A percentile compares a stretch with the other conserved stretches of the same genome.
phyloP scores from a whole-genome alignment of 2,113 vertebrate genomes.

The Thomomys bottae region DNA sequence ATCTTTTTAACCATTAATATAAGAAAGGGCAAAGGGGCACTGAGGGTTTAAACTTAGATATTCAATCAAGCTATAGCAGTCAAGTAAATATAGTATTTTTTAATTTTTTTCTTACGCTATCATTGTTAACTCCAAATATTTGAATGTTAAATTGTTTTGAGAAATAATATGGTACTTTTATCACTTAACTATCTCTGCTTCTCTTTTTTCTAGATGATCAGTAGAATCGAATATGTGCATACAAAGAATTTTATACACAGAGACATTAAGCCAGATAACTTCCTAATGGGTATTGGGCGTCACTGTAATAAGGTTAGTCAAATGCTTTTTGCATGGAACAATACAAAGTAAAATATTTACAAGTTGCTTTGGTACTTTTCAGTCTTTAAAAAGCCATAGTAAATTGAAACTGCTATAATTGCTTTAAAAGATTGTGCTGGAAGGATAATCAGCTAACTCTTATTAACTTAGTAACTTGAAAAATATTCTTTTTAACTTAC shows the following conservation, averaged over 20 bases:
- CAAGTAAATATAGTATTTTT: background rate
- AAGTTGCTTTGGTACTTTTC: constrained; percentile 69
- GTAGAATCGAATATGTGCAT: constrained; percentile 99
- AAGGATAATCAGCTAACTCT: constrained; percentile 71
- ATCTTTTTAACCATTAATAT: background rate
- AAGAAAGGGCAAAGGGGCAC: background rate
- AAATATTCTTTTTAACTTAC: constrained; percentile 64
- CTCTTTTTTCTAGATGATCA: constrained; percentile 95
- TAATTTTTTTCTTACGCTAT: background rate
- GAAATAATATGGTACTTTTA: constrained; percentile 2
- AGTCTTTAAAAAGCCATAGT: constrained; percentile 75
- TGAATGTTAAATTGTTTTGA: background rate
- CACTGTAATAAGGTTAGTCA: constrained; percentile 99
- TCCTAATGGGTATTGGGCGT: constrained; percentile 99
- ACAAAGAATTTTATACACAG: constrained; percentile 99
- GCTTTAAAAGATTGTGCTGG: constrained; percentile 74
- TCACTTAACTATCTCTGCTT: constrained; percentile 55
- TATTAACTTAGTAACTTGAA: constrained; percentile 68
- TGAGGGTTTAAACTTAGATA: background rate
- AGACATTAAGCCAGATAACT: constrained; percentile 99
- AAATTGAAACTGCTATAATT: constrained; percentile 66
- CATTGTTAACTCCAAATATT: constrained; percentile 5
- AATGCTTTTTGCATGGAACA: constrained; percentile 84
- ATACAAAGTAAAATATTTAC: constrained; percentile 68
- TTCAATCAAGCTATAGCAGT: background rate